These are phyloP conservation scores for Drosophila trapezifrons DNA, from an alignment of 1,140 invertebrate genomes.

Conservation along the genomic window DNA sequence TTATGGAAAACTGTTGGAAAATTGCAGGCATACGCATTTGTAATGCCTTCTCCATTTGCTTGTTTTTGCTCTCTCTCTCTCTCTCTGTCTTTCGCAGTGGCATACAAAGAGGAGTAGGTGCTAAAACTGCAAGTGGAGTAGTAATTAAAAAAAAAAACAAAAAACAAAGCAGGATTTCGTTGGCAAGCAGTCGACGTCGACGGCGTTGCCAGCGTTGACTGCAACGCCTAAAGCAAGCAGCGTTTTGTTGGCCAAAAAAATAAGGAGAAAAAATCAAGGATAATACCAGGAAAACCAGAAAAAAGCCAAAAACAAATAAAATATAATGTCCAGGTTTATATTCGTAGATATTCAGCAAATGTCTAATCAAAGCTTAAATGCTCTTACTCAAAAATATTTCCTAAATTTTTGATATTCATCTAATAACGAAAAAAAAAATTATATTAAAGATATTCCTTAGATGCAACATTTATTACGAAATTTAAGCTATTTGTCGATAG, in stretches of 20 bases:
- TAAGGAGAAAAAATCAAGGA: not conserved
- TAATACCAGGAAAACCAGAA: not conserved
- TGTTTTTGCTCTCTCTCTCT: not conserved
- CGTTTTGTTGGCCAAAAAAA: not conserved
- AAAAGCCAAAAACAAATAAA: not conserved
- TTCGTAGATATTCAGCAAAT: too few relatives aligned
- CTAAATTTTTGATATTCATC: not conserved
- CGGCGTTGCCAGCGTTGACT: too few relatives aligned
- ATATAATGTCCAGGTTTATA: too few relatives aligned
- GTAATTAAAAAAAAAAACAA: conserved; percentile 20
- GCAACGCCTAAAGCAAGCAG: not conserved
- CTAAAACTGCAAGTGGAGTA: conserved; percentile 26
- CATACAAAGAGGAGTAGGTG: conserved; percentile 19
- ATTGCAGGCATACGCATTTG: conserved; percentile 27
- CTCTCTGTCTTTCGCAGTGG: not conserved
- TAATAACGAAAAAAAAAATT: not conserved
- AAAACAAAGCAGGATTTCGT: not conserved
- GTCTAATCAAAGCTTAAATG: too few relatives aligned
- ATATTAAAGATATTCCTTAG: not conserved
- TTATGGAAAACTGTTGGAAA: conserved; percentile 21
- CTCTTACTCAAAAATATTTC: not conserved
- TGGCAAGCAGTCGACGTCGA: not conserved
- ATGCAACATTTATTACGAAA: not conserved
- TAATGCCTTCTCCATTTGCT: conserved; percentile 1
- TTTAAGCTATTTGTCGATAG: too few relatives aligned